Percentiles rank a stretch among this genome's conserved stretches.
phyloP scores from a whole-genome alignment of 2,797 vertebrate genomes.

The Bradypus variegatus region DNA sequence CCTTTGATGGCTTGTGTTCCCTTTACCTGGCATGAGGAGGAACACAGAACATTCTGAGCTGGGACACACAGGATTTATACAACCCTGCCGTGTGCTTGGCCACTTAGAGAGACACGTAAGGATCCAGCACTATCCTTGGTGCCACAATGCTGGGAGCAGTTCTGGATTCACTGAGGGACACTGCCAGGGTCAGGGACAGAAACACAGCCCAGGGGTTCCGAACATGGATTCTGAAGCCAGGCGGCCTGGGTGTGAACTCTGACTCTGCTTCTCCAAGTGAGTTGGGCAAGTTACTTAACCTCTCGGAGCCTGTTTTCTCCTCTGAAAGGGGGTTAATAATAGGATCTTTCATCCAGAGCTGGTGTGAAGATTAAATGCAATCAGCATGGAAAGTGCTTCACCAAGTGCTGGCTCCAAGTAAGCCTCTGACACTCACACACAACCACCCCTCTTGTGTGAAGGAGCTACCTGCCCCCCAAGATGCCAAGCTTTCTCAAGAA shows the following conservation, averaged over 20 bases:
- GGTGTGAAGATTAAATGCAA: background rate
- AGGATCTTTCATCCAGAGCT: background rate
- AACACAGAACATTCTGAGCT: background rate
- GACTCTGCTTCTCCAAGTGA: background rate
- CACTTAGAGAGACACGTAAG: background rate
- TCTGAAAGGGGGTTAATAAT: background rate
- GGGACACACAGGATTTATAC: background rate
- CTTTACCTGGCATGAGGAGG: background rate
- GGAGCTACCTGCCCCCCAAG: background rate
- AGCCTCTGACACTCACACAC: background rate
- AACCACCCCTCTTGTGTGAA: background rate
- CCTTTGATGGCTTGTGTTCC: background rate
- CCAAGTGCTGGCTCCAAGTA: fast-evolving
- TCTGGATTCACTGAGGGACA: background rate
- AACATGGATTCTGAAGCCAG: background rate
- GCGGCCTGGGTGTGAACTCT: background rate
- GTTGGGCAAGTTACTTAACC: background rate
- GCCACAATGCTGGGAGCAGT: background rate
- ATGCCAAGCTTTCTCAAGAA: background rate
- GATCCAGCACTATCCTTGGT: background rate
- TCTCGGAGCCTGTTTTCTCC: background rate
- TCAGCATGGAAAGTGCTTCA: background rate
- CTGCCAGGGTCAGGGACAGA: background rate
- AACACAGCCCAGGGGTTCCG: background rate
- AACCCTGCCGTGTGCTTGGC: background rate